Evolutionary conservation across 1,140 invertebrate species (phyloP), one percentile per base, ranked within the genome.

Genomic region (Penaeus chinensis): DNA sequence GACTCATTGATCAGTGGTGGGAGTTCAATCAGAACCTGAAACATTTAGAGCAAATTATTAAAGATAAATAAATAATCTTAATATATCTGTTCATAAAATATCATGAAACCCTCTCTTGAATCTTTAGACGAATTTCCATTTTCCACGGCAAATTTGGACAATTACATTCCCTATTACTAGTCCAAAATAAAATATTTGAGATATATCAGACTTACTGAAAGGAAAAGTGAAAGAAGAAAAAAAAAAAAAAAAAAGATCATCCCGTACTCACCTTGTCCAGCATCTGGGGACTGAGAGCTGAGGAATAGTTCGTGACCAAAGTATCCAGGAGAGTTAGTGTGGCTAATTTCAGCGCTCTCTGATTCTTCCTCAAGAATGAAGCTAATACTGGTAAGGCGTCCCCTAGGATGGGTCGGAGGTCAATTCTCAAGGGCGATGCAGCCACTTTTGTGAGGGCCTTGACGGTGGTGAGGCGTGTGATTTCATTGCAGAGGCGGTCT

Each of bases 401-500:
- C 89, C 94, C 94, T 92, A 99, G 93, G 89, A 99, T 97, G 24
- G 96, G 95, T 85, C 95, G 94, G 20, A 99, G 92, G 92, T 98
- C 96, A 78, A 99, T 97, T 84, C 95, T 94, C 5, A 99, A 92
- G 0, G 97, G 96, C 19, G 97, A 99, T 0, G 96, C 95, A 60
- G 98, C 98, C 87, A 99, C 97, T 93, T 97, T 97, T 0, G 97
- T 99, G 1, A 99, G 93, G 18, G 98, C 97, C 91, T 99, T 99
- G 0, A 99, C 98, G 7, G 98, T 97, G 0, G 98, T 99, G 13
- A 99, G 93, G 61, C 99, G 93, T 3, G 98, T 99, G 60, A 99
- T 99, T 93, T 99, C 99, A 92, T 99, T 99, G 81, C 96, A 95
- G 24, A 99, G 71, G 89, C 98, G 94, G 92, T 99, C 98, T 91